Evolutionary conservation across 2,888 invertebrate species (phyloP).

Genomic region (Lycaena phlaeas): DNA sequence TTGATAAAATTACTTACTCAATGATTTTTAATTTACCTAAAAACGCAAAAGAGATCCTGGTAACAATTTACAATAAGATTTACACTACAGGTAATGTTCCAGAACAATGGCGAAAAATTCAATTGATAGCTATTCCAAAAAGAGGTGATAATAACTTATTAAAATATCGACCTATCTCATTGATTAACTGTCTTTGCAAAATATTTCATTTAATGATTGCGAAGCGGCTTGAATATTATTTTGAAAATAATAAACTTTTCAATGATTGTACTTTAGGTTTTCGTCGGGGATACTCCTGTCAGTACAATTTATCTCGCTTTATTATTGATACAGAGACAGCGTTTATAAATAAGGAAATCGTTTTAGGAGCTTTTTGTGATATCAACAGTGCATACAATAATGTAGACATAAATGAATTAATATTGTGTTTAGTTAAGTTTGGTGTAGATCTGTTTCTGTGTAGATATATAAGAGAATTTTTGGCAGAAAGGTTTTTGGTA

Average conservation of each 20-base stretch:
- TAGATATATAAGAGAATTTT: neutral
- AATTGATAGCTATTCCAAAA: neutral
- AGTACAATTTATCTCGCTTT: slow-evolving; percentile 1
- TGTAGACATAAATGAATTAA: neutral
- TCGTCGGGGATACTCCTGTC: slow-evolving; percentile 1
- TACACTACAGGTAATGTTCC: neutral
- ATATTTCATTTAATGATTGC: slow-evolving; percentile 5
- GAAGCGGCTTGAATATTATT: slow-evolving; percentile 6
- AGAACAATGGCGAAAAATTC: neutral
- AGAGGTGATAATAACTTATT: too few species aligned
- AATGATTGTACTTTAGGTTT: slow-evolving; percentile 7
- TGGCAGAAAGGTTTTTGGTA: too few species aligned
- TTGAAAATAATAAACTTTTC: slow-evolving; percentile 6
- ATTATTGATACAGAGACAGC: slow-evolving; percentile 6
- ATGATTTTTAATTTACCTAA: slow-evolving; percentile 3
- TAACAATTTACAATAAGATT: neutral
- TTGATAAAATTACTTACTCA: neutral
- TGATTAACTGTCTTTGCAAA: slow-evolving; percentile 1
- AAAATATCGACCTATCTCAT: slow-evolving; percentile 1
- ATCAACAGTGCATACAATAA: neutral
- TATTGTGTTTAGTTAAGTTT: neutral
- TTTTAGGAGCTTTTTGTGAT: slow-evolving; percentile 1
- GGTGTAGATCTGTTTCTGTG: neutral
- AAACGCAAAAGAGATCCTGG: neutral
- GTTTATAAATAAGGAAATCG: slow-evolving; percentile 6